Percentiles rank a stretch among this genome's conserved stretches.
phyloP scores from a whole-genome alignment of 2,113 vertebrate genomes.

The Merops nubicus region DNA sequence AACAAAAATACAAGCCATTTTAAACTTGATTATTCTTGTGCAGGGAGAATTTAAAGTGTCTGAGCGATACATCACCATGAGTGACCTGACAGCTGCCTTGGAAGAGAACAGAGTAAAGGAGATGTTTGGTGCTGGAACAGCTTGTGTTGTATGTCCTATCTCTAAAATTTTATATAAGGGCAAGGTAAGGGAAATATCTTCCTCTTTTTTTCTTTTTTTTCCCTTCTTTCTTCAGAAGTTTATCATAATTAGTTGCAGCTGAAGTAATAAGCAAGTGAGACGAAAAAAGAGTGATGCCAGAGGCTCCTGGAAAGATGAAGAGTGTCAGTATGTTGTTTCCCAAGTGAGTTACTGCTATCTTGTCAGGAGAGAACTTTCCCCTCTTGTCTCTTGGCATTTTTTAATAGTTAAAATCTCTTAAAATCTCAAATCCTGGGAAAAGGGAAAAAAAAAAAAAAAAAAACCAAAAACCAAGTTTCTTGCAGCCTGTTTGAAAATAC shows the following conservation, averaged over 20 bases:
- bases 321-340: neutral
- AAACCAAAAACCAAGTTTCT: too few relatives aligned
- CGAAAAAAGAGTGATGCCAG: neutral
- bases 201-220: too few relatives aligned
- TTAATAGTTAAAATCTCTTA: neutral
- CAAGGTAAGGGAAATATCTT: constrained; percentile 77
- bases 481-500: neutral
- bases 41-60: constrained; percentile 89
- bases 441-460: neutral
- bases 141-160: constrained; percentile 87
- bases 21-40: neutral
- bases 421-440: neutral
- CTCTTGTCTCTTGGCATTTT: neutral
- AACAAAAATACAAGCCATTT: neutral
- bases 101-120: constrained; percentile 84
- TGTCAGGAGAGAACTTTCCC: neutral
- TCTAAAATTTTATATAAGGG: constrained; percentile 83
- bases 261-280: neutral
- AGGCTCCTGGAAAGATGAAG: neutral
- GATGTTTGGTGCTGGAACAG: constrained; percentile 92
- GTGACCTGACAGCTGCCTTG: constrained; percentile 78
- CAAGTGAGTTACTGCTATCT: neutral
- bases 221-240: neutral
- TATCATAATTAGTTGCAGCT: neutral
- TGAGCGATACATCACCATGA: constrained; percentile 88